Percentiles rank a stretch among this genome's conserved stretches.
These are phyloP conservation scores for Podarcis muralis DNA, from an alignment of 2,113 vertebrate genomes.

Conservation along the genomic window DNA sequence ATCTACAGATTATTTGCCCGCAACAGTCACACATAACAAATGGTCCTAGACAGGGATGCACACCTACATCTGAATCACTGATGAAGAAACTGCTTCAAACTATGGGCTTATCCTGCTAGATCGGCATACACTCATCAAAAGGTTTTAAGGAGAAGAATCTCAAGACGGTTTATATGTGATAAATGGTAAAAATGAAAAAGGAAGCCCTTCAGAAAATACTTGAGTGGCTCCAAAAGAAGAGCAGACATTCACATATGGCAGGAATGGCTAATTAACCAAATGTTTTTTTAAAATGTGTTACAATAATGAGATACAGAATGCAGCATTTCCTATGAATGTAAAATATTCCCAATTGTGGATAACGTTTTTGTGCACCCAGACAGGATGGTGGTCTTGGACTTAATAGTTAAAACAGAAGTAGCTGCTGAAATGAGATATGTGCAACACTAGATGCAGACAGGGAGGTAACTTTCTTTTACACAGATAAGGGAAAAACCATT, in stretches of 20 bases:
- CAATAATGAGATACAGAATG: background rate
- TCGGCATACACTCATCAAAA: background rate
- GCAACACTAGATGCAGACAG: background rate
- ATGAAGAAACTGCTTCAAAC: background rate
- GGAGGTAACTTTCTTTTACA: background rate
- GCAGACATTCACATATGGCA: background rate
- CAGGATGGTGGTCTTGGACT: background rate
- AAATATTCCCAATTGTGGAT: background rate
- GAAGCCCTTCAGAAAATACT: too few relatives aligned
- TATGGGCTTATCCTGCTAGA: background rate
- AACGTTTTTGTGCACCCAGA: background rate
- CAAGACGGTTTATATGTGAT: background rate
- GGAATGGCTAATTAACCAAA: background rate
- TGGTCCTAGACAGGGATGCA: background rate
- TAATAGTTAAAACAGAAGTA: background rate
- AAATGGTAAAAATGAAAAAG: background rate
- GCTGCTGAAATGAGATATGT: background rate
- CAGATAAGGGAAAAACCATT: background rate
- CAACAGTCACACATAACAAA: background rate
- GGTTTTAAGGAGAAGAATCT: background rate
- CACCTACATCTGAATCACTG: background rate
- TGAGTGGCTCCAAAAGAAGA: background rate
- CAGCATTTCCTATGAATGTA: background rate
- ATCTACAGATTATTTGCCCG: background rate
- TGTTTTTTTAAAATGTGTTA: background rate